phyloP scores from a whole-genome alignment of 2,888 invertebrate genomes.

The Brachycybe producta region DNA sequence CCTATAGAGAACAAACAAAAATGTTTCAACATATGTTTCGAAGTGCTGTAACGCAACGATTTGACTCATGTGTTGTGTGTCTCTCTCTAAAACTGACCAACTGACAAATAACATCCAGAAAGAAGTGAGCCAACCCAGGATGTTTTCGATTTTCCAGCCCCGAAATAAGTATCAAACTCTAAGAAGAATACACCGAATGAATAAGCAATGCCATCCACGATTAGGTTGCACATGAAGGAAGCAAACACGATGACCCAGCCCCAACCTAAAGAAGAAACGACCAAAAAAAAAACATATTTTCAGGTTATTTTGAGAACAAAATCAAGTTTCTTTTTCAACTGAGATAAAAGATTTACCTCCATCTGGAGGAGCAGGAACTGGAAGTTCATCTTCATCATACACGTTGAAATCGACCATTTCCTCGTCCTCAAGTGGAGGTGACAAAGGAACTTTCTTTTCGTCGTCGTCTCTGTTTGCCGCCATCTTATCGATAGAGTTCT shows the following conservation, averaged over 20 bases:
- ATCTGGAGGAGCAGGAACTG: conserved; percentile 18
- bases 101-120: conserved; percentile 88
- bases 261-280: conserved; percentile 46
- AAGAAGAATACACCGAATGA: conserved; percentile 88
- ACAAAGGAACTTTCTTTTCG: conserved; percentile 9
- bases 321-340: not conserved
- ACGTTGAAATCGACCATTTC: conserved; percentile 2
- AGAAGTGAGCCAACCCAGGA: conserved; percentile 91
- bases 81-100: conserved; percentile 47
- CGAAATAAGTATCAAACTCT: conserved; percentile 65
- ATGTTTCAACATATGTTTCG: not conserved
- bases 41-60: not conserved
- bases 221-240: conserved; percentile 93
- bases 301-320: not conserved
- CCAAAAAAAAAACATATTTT: not conserved
- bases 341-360: conserved; percentile 14
- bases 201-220: conserved; percentile 97
- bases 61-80: not conserved
- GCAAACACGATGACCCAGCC: conserved; percentile 92
- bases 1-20: conserved; percentile 41
- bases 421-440: conserved; percentile 2
- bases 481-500: conserved; percentile 5
- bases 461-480: conserved; percentile 6
- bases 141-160: conserved; percentile 70
- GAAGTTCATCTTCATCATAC: conserved; percentile 11